Evolutionary conservation across 2,113 vertebrate species (phyloP).

Genomic region (Typhlomys cinereus): DNA sequence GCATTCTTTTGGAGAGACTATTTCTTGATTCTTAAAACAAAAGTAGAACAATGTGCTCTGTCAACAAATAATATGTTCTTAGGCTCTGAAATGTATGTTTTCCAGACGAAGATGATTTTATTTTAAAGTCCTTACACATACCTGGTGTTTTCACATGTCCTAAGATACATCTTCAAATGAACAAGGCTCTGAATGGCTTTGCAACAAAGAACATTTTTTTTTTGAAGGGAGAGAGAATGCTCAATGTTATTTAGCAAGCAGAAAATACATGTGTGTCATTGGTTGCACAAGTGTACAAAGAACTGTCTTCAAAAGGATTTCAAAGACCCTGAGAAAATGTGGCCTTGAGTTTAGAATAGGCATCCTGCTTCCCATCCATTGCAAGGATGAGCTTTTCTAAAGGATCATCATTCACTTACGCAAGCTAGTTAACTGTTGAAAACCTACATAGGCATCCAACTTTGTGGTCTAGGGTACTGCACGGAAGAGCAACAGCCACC

Average conservation of each 20-base stretch:
- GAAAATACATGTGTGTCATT: not conserved
- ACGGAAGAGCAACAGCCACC: not conserved
- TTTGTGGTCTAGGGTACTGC: not conserved
- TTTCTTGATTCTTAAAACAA: slow-evolving; percentile 9
- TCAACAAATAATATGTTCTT: not conserved
- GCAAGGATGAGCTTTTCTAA: not conserved
- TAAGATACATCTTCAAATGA: not conserved
- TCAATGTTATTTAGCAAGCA: not conserved
- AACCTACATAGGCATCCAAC: not conserved
- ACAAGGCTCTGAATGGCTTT: not conserved
- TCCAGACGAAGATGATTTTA: slow-evolving; percentile 6
- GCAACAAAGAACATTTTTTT: not conserved
- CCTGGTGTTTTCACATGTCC: not conserved
- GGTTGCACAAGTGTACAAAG: not conserved
- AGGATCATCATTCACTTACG: not conserved
- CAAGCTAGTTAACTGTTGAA: not conserved
- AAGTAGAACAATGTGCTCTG: slow-evolving; percentile 13
- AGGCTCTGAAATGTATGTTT: slow-evolving; percentile 27
- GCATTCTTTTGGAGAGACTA: not conserved
- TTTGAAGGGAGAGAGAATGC: no score
- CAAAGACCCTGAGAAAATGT: not conserved
- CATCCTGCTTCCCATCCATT: not conserved
- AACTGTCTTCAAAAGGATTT: not conserved
- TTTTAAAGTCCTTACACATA: not conserved
- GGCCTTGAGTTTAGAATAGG: not conserved